Conservation (phyloP, 1,140 invertebrate genomes). For the Penaeus vannamei region DNA sequence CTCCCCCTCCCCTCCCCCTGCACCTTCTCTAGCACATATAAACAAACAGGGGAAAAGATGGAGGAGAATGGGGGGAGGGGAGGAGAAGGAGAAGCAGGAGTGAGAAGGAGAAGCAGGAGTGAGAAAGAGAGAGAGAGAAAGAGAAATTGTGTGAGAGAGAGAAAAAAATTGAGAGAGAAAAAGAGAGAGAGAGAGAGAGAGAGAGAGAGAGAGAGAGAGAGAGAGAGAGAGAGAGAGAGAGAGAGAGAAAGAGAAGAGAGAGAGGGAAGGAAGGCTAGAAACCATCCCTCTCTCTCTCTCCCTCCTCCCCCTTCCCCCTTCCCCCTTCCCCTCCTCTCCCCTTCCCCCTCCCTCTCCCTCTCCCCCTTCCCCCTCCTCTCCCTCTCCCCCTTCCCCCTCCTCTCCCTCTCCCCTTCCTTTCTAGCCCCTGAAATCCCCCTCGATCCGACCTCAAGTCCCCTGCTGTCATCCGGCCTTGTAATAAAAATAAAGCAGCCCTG, state of each 20-base stretch:
- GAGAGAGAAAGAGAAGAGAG: slow-evolving; percentile 38
- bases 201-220: no score
- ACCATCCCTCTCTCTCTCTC: slow-evolving; percentile 7
- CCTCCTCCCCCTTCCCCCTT: background rate
- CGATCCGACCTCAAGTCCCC: slow-evolving; percentile 41
- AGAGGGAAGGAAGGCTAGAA: no score
- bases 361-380: background rate
- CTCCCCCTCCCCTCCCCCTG: background rate
- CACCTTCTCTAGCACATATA: background rate
- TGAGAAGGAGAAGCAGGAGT: no score
- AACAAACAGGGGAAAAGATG: no score
- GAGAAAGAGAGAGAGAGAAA: background rate
- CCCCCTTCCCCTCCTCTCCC: background rate
- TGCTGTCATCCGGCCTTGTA: slow-evolving; percentile 47
- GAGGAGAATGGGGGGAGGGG: no score
- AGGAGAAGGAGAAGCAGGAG: slow-evolving; percentile 41
- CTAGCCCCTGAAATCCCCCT: slow-evolving; percentile 18
- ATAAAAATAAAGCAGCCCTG: slow-evolving; percentile 48
- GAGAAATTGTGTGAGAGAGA: no score
- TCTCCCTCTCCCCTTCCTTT: background rate
- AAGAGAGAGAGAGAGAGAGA: background rate
- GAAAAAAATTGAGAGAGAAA: no score
- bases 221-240: no score
- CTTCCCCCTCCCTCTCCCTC: background rate
- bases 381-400: background rate